Evolutionary conservation across 1,140 invertebrate species (phyloP).

Genomic region (Calycopis cecrops): DNA sequence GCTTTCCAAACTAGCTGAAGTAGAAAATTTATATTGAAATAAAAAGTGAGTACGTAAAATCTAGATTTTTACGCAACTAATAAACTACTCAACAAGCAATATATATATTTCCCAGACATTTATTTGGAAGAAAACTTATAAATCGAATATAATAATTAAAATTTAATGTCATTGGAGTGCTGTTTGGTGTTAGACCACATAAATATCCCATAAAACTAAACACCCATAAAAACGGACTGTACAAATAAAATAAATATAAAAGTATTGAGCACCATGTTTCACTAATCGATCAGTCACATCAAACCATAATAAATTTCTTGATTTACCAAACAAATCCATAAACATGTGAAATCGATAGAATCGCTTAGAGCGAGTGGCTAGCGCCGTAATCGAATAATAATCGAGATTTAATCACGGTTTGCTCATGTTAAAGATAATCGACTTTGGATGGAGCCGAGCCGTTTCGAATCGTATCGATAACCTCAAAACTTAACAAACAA

Average conservation of each 20-base stretch:
- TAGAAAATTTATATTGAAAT: too few relatives aligned
- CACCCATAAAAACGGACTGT: too few relatives aligned
- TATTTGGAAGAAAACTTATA: too few relatives aligned
- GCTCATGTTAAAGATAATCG: slow-evolving; percentile 15
- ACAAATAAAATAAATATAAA: slow-evolving; percentile 9
- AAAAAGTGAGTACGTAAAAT: too few relatives aligned
- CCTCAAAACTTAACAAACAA: slow-evolving; percentile 13
- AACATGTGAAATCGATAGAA: slow-evolving; percentile 24
- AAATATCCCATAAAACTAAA: too few relatives aligned
- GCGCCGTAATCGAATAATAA: slow-evolving; percentile 24
- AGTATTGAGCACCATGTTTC: neutral
- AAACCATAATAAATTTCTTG: slow-evolving; percentile 19
- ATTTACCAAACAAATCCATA: slow-evolving; percentile 25
- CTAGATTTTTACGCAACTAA: too few relatives aligned
- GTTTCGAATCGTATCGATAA: slow-evolving; percentile 14
- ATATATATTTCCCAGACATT: too few relatives aligned
- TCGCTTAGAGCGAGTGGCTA: slow-evolving; percentile 16
- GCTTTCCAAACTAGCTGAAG: too few relatives aligned
- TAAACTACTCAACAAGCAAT: too few relatives aligned
- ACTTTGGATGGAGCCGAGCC: slow-evolving; percentile 13
- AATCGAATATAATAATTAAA: too few relatives aligned
- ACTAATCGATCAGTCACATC: slow-evolving; percentile 8
- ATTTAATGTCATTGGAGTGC: too few relatives aligned
- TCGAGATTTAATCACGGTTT: slow-evolving; percentile 23
- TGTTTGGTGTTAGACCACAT: too few relatives aligned